A percentile compares a stretch with the other conserved stretches of the same genome.
Evolutionary conservation across 2,113 vertebrate species (phyloP).

Genomic region (Nothoprocta pentlandii): DNA sequence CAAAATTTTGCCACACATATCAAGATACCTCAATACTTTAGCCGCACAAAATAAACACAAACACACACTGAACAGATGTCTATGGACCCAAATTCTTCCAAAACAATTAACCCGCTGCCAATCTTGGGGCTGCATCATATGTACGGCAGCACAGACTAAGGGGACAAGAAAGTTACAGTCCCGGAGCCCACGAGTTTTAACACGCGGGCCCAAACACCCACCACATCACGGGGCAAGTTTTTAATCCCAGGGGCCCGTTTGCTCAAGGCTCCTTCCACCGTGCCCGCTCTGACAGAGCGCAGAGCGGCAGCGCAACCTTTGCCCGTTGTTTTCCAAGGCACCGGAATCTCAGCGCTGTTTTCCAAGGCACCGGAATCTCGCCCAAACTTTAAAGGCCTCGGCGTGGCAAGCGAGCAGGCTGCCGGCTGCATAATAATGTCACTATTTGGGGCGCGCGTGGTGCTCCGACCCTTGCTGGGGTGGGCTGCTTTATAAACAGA

Average conservation of each 20-base stretch:
- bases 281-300: not conserved
- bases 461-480: constrained; percentile 55
- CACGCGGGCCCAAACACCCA: not conserved
- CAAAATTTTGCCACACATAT: not conserved
- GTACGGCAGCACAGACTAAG: not conserved
- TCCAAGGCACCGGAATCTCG: constrained; percentile 11
- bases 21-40: not conserved
- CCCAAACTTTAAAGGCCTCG: constrained; percentile 25
- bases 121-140: not conserved
- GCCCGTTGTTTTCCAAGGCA: constrained; percentile 32
- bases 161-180: rapidly evolving
- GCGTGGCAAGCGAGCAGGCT: not conserved
- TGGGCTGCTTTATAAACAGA: constrained; percentile 69
- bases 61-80: not conserved
- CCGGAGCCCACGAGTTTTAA: not conserved
- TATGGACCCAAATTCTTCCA: not conserved
- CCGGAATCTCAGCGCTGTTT: not conserved
- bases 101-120: not conserved
- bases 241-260: not conserved
- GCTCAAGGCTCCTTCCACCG: not conserved
- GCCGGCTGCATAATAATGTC: constrained; percentile 15
- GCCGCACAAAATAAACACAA: not conserved
- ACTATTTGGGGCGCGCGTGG: constrained; percentile 11
- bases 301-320: constrained; percentile 14
- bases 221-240: not conserved